Conservation (phyloP, 2,113 vertebrate species). For the Clarias batrachus region DNA sequence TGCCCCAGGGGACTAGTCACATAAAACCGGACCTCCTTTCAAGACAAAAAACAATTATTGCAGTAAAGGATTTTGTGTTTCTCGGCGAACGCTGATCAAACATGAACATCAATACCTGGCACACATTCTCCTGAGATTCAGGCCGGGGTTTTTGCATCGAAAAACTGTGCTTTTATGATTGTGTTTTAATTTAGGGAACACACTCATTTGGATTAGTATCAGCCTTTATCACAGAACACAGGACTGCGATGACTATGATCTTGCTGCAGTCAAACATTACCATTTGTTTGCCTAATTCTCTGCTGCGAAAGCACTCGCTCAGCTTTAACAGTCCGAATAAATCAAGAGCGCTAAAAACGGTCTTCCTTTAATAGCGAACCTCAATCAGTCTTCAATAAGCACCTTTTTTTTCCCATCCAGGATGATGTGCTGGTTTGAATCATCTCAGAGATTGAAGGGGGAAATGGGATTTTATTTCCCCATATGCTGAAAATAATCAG, state of each 20-base stretch:
- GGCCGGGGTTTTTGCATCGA: background rate
- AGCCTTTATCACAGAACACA: constrained; percentile 24
- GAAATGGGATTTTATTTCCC: constrained; percentile 53
- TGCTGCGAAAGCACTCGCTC: background rate
- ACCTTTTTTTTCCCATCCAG: constrained; percentile 25
- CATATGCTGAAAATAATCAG: constrained; percentile 55
- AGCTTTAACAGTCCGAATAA: constrained; percentile 21
- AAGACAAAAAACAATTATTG: constrained; percentile 34
- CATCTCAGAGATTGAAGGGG: constrained; percentile 41
- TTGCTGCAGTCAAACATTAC: constrained; percentile 8
- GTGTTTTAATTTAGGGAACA: constrained; percentile 30
- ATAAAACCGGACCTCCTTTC: constrained; percentile 4
- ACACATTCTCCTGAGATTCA: constrained; percentile 19
- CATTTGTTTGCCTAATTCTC: constrained; percentile 29
- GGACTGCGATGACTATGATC: background rate
- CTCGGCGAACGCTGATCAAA: constrained; percentile 31
- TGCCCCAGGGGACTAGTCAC: background rate
- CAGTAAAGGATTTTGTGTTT: constrained; percentile 24
- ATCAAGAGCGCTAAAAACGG: constrained; percentile 29
- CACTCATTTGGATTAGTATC: constrained; percentile 27
- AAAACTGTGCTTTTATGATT: constrained; percentile 31
- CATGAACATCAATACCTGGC: constrained; percentile 28
- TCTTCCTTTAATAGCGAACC: constrained; percentile 17
- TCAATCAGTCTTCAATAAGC: constrained; percentile 26
- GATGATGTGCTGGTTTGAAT: constrained; percentile 37